These are phyloP conservation scores for Drosophila incognita DNA, from an alignment of 2,888 invertebrate genomes.

Conservation along the genomic window DNA sequence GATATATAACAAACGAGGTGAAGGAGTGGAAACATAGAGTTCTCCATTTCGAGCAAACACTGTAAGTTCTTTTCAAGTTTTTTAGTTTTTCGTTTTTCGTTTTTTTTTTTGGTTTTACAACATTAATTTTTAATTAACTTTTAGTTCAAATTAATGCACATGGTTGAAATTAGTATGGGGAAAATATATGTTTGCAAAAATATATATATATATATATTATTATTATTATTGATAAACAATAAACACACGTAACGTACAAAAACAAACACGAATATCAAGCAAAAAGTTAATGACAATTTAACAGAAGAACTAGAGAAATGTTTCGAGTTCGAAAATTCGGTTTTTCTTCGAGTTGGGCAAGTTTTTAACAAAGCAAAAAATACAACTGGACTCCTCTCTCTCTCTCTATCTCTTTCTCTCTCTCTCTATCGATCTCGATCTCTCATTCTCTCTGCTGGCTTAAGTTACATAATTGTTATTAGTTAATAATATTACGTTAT, in stretches of 20 bases:
- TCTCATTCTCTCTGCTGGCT: conserved; percentile 39
- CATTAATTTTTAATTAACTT: conserved; percentile 82
- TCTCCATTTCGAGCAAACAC: conserved; percentile 1
- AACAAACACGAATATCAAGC: conserved; percentile 1
- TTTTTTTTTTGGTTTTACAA: conserved; percentile 76
- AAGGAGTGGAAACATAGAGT: background rate
- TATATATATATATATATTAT: background rate
- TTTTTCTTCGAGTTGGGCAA: conserved; percentile 46
- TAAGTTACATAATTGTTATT: conserved; percentile 77
- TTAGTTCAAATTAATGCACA: conserved; percentile 83
- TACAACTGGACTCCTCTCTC: conserved; percentile 17
- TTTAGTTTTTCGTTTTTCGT: background rate
- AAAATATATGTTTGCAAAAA: conserved; percentile 1
- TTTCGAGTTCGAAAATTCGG: conserved; percentile 46
- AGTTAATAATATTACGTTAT: conserved; percentile 78
- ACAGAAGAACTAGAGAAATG: conserved; percentile 20
- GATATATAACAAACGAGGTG: background rate
- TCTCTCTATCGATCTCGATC: background rate
- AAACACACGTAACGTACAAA: conserved; percentile 43
- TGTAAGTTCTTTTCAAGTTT: conserved; percentile 12
- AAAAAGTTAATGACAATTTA: conserved; percentile 30
- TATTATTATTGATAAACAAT: conserved; percentile 31
- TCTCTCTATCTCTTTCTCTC: background rate
- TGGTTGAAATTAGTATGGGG: conserved; percentile 53
- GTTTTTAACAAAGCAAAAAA: conserved; percentile 55